Conservation (phyloP, 1,140 invertebrate species). For the Calliopsis andreniformis region DNA sequence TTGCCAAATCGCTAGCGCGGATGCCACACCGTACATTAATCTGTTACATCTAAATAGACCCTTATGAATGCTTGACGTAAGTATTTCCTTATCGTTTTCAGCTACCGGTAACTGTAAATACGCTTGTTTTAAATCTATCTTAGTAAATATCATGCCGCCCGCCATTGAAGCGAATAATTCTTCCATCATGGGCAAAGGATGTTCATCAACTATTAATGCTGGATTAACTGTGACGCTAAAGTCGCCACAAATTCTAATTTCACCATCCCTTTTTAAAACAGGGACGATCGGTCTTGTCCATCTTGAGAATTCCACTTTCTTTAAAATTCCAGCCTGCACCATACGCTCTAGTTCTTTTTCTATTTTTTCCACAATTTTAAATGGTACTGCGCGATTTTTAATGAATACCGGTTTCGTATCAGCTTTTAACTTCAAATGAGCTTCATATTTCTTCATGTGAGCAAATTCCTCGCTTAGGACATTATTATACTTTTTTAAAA, state of each 20-base stretch:
- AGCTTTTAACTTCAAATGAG: conserved; percentile 10
- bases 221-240: conserved; percentile 20
- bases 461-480: too few relatives aligned
- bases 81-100: not conserved
- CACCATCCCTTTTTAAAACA: not conserved
- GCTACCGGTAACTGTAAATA: conserved; percentile 9
- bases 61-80: conserved; percentile 30
- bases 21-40: conserved; percentile 54
- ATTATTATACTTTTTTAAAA: too few relatives aligned
- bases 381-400: conserved; percentile 18
- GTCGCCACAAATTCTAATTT: conserved; percentile 13
- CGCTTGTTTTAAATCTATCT: conserved; percentile 1
- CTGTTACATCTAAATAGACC: conserved; percentile 70
- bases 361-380: conserved; percentile 3
- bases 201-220: conserved; percentile 15
- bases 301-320: not conserved
- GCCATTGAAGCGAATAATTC: conserved; percentile 8
- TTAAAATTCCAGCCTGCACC: conserved; percentile 56
- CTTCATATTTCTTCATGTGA: not conserved
- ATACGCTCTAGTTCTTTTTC: conserved; percentile 12
- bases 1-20: too few relatives aligned
- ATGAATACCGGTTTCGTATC: conserved; percentile 4
- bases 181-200: conserved; percentile 12
- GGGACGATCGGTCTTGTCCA: conserved; percentile 14
- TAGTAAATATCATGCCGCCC: not conserved